Percentiles rank a stretch among this genome's conserved stretches.
Conservation (phyloP, 2,113 vertebrate genomes). For the Procavia capensis region DNA sequence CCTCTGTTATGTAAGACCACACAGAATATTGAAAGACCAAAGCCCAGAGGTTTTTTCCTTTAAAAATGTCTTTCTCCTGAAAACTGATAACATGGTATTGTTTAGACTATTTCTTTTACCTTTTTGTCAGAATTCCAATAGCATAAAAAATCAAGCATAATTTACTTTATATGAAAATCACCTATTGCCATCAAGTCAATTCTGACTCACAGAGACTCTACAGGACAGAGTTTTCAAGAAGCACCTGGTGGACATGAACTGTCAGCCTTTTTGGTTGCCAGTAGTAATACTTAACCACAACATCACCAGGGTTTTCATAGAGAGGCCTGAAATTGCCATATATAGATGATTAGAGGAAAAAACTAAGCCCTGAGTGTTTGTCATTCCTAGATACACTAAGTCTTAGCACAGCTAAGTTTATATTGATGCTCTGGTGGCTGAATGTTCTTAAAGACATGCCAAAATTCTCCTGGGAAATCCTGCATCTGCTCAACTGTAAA, state of each 20-base stretch:
- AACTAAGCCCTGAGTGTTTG: not conserved
- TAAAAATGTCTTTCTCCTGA: constrained; percentile 16
- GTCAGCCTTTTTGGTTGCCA: too few relatives aligned
- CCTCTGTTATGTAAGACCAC: not conserved
- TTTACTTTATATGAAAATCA: constrained; percentile 13
- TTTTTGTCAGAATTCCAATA: constrained; percentile 39
- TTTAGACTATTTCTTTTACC: constrained; percentile 20
- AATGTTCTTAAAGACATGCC: not conserved
- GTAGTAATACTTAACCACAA: too few relatives aligned
- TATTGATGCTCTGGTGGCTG: not conserved
- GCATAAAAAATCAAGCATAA: constrained; percentile 23
- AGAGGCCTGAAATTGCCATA: not conserved
- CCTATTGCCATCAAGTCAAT: too few relatives aligned
- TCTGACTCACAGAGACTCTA: too few relatives aligned
- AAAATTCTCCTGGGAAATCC: not conserved
- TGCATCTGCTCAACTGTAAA: not conserved
- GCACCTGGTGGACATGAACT: too few relatives aligned
- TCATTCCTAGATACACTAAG: not conserved
- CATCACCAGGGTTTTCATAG: too few relatives aligned
- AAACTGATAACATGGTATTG: constrained; percentile 23
- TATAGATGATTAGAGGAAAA: constrained; percentile 5
- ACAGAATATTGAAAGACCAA: not conserved
- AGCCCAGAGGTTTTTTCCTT: not conserved
- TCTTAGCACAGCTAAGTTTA: not conserved
- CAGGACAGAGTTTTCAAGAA: too few relatives aligned